Percentiles rank a stretch among this genome's conserved stretches.
Evolutionary conservation across 2,113 vertebrate species (phyloP).

Genomic region (Nymphicus hollandicus): DNA sequence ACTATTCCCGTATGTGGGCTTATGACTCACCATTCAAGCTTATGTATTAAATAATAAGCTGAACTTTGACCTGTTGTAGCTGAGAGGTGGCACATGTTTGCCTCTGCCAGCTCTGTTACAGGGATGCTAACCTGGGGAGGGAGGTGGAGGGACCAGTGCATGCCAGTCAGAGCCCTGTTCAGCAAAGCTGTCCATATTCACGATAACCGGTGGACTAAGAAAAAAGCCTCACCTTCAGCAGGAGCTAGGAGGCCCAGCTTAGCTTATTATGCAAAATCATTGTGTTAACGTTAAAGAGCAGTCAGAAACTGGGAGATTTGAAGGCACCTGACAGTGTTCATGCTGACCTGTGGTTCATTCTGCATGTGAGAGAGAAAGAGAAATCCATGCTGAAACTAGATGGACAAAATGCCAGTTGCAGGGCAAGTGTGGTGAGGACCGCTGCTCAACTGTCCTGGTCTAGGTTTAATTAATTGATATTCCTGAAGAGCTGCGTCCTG

Average conservation of each 20-base stretch:
- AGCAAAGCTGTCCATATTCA: neutral
- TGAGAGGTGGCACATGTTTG: neutral
- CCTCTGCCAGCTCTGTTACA: neutral
- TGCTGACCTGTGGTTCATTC: neutral
- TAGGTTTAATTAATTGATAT: neutral
- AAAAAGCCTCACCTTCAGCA: neutral
- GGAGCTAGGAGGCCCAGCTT: neutral
- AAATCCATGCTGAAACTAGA: neutral
- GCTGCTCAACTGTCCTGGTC: neutral
- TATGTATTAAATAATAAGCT: neutral
- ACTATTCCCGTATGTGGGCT: neutral
- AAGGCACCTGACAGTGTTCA: neutral
- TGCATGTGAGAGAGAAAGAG: neutral
- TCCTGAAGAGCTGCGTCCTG: neutral
- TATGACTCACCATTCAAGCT: neutral
- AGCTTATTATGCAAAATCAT: neutral
- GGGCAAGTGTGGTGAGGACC: neutral
- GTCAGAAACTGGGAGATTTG: neutral
- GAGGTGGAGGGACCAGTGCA: neutral
- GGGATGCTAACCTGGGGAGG: fast-evolving
- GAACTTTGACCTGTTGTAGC: neutral
- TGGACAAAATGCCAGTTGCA: neutral
- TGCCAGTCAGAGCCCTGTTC: neutral
- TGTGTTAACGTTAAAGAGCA: neutral
- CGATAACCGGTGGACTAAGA: neutral